Percentiles rank a stretch among this genome's conserved stretches.
Evolutionary conservation across 1,140 invertebrate genomes (phyloP).

Genomic region (Colletes gigas): DNA sequence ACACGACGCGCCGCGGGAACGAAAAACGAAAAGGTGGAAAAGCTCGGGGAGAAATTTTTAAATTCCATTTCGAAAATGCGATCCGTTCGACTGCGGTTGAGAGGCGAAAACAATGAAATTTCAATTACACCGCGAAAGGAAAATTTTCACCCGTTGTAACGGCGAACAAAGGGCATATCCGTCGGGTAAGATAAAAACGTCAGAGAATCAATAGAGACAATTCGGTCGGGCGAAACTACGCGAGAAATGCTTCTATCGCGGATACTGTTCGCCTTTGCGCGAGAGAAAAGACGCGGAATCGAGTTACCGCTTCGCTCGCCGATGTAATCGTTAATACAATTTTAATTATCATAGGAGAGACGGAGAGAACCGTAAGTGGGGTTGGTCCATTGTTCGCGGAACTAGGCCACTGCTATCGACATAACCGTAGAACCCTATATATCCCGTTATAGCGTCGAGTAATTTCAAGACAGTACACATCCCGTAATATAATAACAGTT

Average conservation of each 20-base stretch:
- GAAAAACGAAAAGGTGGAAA: too few relatives aligned
- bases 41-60: too few relatives aligned
- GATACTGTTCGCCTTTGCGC: not conserved
- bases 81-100: not conserved
- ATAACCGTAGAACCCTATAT: slow-evolving; percentile 2
- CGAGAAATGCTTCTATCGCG: not conserved
- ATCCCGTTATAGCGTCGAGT: slow-evolving; percentile 19
- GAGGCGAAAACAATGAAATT: not conserved
- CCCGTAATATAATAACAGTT: slow-evolving; percentile 12
- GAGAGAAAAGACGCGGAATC: not conserved
- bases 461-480: slow-evolving; percentile 27
- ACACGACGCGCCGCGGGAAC: too few relatives aligned
- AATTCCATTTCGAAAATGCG: not conserved
- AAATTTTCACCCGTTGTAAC: not conserved
- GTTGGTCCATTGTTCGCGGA: slow-evolving; percentile 16
- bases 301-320: not conserved
- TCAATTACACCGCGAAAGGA: too few relatives aligned
- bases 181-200: not conserved
- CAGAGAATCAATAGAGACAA: not conserved
- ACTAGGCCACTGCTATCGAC: slow-evolving; percentile 37
- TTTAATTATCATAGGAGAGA: slow-evolving; percentile 14
- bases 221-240: not conserved
- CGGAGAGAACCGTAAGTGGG: not conserved
- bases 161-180: not conserved
- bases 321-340: not conserved